Base-by-base conservation (phyloP, 1,140 invertebrate species). In the Micrasema longulum region DNA sequence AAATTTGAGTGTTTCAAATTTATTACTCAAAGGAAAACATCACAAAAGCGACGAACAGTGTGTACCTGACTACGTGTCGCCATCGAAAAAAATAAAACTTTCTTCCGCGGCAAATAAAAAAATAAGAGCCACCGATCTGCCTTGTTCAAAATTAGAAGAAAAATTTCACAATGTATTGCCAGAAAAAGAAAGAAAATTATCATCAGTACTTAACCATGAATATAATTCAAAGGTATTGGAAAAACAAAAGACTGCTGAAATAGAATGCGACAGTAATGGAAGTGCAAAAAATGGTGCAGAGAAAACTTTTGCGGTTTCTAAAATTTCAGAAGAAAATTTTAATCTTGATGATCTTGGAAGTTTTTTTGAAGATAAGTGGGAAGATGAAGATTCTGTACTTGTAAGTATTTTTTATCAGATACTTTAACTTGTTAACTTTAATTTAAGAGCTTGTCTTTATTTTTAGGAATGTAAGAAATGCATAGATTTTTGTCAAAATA, bases 11-110 rank as follows among this genome's bases (percentile, higher is more conserved):
- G 53, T 45, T 9, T n/a, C 38, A 11, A 63, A 41, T 53, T 53
- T 52, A 50, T 53, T 70, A 52, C 12, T 63, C 3, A 70, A 70
- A 53, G 68, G 68, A 52, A 70, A 70, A 64, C 38, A 70, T 41
- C 23, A 63, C 22, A 7, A 63, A 62, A 66, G 35, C 16, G 50
- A 66, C 23, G 62, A 66, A 11, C 63, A 66, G 9, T 18, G 36
- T 1, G 70, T 66, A 26, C 63, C 70, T 31, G 20, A 16, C 16
- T 35, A 35, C 35, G 31, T 45, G 9, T 43, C 47, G 14, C 62
- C 62, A 20, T 22, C 12, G 1, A 66, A 71, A 71, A 71, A 38
- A 66, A 41, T 6, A 10, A 64, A 71, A 55, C 14, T 53, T 36
- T n/a, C 31, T 3, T 26, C 43, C 41, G 18, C 0, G 11, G 50